phyloP scores from a whole-genome alignment of 2,888 invertebrate genomes.

The Gymnoscelis rufifasciata region DNA sequence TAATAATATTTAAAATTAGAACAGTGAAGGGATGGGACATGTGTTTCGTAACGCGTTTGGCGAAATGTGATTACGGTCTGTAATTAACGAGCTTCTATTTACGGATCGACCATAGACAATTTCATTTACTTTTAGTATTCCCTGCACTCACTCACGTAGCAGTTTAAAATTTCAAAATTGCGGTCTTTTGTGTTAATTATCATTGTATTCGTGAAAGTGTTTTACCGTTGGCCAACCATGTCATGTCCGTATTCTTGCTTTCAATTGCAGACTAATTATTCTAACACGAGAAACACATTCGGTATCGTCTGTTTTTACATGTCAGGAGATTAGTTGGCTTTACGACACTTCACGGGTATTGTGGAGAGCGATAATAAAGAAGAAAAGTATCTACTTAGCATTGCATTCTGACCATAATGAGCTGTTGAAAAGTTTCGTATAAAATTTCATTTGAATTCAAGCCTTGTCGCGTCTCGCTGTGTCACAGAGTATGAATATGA shows the following conservation, averaged over 20 bases:
- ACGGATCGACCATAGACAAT: constrained; percentile 49
- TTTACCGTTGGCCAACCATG: constrained; percentile 73
- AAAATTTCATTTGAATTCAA: constrained; percentile 76
- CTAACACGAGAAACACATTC: constrained; percentile 77
- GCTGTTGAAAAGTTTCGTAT: constrained; percentile 69
- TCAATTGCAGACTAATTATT: constrained; percentile 79
- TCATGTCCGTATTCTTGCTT: constrained; percentile 72
- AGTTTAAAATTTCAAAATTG: constrained; percentile 49
- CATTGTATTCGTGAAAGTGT: constrained; percentile 74
- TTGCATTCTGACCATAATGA: constrained; percentile 60
- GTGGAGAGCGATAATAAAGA: constrained; percentile 70
- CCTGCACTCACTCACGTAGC: constrained; percentile 39
- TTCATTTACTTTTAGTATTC: constrained; percentile 56
- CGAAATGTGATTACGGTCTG: constrained; percentile 77
- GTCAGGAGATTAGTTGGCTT: constrained; percentile 76
- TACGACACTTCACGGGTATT: constrained; percentile 67
- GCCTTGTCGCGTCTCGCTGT: constrained; percentile 57
- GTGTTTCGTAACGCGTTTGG: constrained; percentile 77
- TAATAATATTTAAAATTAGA: constrained; percentile 76
- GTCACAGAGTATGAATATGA: constrained; percentile 68
- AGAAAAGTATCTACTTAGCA: constrained; percentile 58
- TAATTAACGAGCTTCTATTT: constrained; percentile 76
- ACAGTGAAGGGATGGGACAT: constrained; percentile 78
- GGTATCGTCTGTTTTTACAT: constrained; percentile 69
- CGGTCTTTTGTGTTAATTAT: constrained; percentile 60